phyloP scores from a whole-genome alignment of 2,888 invertebrate species.

The Watsonalla binaria region DNA sequence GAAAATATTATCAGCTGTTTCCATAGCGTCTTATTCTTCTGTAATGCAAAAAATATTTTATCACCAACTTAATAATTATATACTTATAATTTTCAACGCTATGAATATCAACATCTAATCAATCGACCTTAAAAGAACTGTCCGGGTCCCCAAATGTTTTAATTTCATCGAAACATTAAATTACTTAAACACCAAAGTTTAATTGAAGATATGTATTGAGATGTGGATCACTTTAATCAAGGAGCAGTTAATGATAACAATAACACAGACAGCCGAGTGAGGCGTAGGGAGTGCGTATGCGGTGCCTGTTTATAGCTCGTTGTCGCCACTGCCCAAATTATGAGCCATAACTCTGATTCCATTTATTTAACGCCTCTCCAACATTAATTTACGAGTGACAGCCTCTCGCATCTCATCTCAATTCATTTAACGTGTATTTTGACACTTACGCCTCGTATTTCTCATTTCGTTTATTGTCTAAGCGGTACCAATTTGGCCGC shows the following conservation, averaged over 20 bases:
- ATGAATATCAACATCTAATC: too few relatives aligned
- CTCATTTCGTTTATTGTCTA: slow-evolving; percentile 54
- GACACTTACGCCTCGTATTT: slow-evolving; percentile 66
- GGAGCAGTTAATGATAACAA: slow-evolving; percentile 33
- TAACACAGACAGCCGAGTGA: slow-evolving; percentile 26
- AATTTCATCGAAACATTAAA: too few relatives aligned
- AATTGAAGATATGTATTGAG: neutral
- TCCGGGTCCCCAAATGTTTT: too few relatives aligned
- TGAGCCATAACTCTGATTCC: slow-evolving; percentile 74
- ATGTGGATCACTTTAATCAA: slow-evolving; percentile 6
- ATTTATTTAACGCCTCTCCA: slow-evolving; percentile 65
- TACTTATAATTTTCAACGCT: too few relatives aligned
- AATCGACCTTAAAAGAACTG: too few relatives aligned
- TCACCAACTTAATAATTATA: too few relatives aligned
- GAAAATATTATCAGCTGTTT: too few relatives aligned
- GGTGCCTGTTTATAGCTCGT: slow-evolving; percentile 49
- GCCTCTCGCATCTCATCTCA: slow-evolving; percentile 61
- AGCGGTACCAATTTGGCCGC: slow-evolving; percentile 56
- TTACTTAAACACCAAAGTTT: neutral
- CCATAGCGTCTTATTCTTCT: too few relatives aligned
- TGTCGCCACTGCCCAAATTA: slow-evolving; percentile 58
- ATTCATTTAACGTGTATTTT: slow-evolving; percentile 69
- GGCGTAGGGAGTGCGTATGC: slow-evolving; percentile 43
- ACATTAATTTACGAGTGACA: slow-evolving; percentile 74
- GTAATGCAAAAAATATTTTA: too few relatives aligned